Evolutionary conservation across 2,888 invertebrate species (phyloP).

Genomic region (Andrena bucephala): DNA sequence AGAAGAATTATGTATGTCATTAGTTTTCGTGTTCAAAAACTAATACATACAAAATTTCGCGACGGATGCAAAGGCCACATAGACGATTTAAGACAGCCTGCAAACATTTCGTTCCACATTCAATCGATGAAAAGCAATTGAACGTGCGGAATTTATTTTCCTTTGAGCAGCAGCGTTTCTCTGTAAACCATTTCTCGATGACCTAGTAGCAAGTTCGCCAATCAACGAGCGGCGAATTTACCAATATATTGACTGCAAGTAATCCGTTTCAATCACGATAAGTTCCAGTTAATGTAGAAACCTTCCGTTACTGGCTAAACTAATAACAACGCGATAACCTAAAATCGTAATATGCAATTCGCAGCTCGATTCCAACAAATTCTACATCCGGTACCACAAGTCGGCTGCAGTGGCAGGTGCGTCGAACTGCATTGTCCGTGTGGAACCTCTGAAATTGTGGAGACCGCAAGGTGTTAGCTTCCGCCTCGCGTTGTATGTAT

Average conservation of each 20-base stretch:
- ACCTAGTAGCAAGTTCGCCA: slow-evolving; percentile 3
- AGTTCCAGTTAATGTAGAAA: neutral
- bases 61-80: too few relatives aligned
- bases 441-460: slow-evolving; percentile 67
- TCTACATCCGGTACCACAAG: slow-evolving; percentile 40
- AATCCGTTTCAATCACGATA: slow-evolving; percentile 12
- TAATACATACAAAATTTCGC: too few relatives aligned
- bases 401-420: slow-evolving; percentile 70
- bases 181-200: neutral
- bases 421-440: slow-evolving; percentile 72
- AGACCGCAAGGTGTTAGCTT: slow-evolving; percentile 55
- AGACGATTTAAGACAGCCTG: neutral
- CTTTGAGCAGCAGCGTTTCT: neutral
- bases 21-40: too few relatives aligned
- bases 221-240: neutral
- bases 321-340: slow-evolving; percentile 27
- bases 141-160: neutral
- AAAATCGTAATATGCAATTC: slow-evolving; percentile 39
- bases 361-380: slow-evolving; percentile 54
- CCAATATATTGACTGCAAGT: neutral
- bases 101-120: neutral
- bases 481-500: slow-evolving; percentile 22
- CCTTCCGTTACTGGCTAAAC: neutral
- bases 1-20: too few relatives aligned
- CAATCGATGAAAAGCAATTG: neutral